Evolutionary conservation across 2,888 invertebrate species (phyloP).

Genomic region (Meloe dianella): DNA sequence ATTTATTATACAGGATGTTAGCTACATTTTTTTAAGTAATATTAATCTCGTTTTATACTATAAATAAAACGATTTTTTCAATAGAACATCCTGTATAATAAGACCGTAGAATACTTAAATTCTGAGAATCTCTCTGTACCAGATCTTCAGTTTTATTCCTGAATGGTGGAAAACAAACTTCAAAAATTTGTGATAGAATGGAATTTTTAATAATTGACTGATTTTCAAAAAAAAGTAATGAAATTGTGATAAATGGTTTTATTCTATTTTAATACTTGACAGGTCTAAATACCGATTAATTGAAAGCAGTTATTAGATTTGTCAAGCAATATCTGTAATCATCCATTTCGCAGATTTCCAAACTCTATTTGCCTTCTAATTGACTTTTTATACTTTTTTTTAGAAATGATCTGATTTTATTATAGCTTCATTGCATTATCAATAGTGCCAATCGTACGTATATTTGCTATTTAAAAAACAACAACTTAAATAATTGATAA

Average conservation of each 20-base stretch:
- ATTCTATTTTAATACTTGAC: not conserved
- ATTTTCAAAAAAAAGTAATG: not conserved
- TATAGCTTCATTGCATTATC: not conserved
- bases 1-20: too few relatives aligned
- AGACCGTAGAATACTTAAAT: too few relatives aligned
- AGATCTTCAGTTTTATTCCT: not conserved
- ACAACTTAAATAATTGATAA: conserved; percentile 10
- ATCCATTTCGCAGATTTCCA: too few relatives aligned
- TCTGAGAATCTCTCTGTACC: too few relatives aligned
- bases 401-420: not conserved
- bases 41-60: too few relatives aligned
- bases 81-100: not conserved
- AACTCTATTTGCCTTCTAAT: not conserved
- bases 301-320: too few relatives aligned
- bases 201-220: not conserved
- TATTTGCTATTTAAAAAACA: not conserved
- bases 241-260: not conserved
- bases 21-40: too few relatives aligned
- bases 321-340: too few relatives aligned
- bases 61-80: too few relatives aligned
- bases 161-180: not conserved
- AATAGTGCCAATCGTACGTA: conserved; percentile 23
- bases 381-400: not conserved
- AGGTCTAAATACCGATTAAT: not conserved
- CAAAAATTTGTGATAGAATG: not conserved